Percentiles rank a stretch among this genome's conserved stretches.
Conservation (phyloP, 1,140 invertebrate genomes). For the Ridgeia piscesae region DNA sequence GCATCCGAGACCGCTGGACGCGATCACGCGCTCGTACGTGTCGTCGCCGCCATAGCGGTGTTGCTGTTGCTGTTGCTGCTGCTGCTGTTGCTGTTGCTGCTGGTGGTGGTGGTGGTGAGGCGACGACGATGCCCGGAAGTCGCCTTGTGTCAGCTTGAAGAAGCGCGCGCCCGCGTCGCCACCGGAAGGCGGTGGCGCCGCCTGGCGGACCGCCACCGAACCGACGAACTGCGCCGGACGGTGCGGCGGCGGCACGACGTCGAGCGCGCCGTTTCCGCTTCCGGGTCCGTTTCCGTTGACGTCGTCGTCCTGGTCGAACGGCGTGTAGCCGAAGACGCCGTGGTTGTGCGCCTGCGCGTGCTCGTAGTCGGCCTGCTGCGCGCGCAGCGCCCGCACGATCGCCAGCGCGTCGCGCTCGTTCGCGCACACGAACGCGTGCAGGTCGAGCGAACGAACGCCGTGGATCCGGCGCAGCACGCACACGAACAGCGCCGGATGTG, state of each 20-base stretch:
- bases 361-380: background rate
- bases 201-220: background rate
- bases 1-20: background rate
- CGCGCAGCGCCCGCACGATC: constrained; percentile 14
- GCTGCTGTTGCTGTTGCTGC: too few relatives aligned
- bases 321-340: constrained; percentile 21
- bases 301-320: constrained; percentile 20
- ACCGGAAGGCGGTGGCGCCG: background rate
- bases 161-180: background rate
- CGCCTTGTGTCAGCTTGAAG: background rate
- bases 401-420: constrained; percentile 15
- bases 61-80: too few relatives aligned
- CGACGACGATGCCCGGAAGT: background rate
- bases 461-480: constrained; percentile 17
- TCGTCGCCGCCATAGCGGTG: background rate
- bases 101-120: too few relatives aligned
- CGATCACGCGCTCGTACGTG: background rate
- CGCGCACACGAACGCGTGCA: constrained; percentile 20
- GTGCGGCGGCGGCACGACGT: background rate
- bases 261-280: background rate
- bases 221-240: background rate
- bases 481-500: constrained; percentile 11
- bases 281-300: background rate
- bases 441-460: constrained; percentile 9
- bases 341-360: background rate